Base-by-base conservation (phyloP, 2,888 invertebrate genomes). In the Eupithecia dodoneata region DNA sequence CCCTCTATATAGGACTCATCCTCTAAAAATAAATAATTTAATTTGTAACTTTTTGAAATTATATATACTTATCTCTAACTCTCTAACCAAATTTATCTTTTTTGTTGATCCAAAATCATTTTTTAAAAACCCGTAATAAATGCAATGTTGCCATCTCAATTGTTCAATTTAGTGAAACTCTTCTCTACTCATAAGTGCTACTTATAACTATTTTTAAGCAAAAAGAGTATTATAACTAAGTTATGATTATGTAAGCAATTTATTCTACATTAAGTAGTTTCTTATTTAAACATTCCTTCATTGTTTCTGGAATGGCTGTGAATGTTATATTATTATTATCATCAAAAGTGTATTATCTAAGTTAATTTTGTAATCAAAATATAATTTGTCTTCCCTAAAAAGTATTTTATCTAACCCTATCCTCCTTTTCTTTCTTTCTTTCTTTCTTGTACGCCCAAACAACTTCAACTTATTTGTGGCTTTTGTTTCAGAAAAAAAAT, bases 221-320 rank as follows among this genome's bases (percentile, higher is more conserved):
- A 75, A 75, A 79, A 79, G 65, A 81, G 82, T 82, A 82, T 82
- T 82, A 82, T 71, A 63, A 79, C 71, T 75, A 76, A 69, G 75
- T 74, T 79, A 79, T 72, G 41, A 52, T 71, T 76, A 73, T 75
- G 74, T 73, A 76, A 74, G 72, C 18, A 55, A 78, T 72, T 55
- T 69, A 76, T 49, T 13, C 72, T 80, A 79, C 72, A 49, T 71
- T 76, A 18, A n/a, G 75, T 79, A 79, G n/a, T 74, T 70, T 71
- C 30, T 63, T 73, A 59, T 71, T 67, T 77, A 52, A 71, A 79
- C 82, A 81, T 83, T 83, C 81, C 81, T 80, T 67, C 4, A 15
- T 9, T 18, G 72, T 76, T 10, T 66, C 12, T 74, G 80, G 79
- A 81, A 79, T 81, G 77, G 79, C 79, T 82, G 81, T 81, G 79